Percentiles rank a stretch among this genome's conserved stretches.
phyloP scores from a whole-genome alignment of 2,797 vertebrate species.

The Lophotriccus pileatus region DNA sequence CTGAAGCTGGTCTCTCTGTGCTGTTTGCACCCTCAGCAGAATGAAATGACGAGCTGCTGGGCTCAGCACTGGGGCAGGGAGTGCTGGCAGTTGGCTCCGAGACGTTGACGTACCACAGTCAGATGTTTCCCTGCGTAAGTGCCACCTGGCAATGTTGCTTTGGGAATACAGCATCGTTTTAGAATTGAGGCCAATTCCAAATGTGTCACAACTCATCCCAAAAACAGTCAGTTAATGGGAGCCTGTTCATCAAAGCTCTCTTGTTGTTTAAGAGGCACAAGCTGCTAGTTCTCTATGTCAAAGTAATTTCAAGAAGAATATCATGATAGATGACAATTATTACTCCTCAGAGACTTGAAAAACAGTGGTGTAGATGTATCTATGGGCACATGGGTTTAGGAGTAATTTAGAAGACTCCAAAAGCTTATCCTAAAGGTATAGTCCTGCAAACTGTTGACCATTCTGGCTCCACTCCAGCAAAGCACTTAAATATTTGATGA shows the following conservation, averaged over 20 bases:
- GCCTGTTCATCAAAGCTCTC: neutral
- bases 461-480: conserved; percentile 25
- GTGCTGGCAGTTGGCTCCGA: neutral
- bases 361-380: neutral
- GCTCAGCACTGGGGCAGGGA: neutral
- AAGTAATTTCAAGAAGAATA: neutral
- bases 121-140: neutral
- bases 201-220: neutral
- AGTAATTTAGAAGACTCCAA: neutral
- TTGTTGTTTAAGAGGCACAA: neutral
- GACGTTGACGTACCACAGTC: neutral
- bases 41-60: fast-evolving
- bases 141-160: neutral
- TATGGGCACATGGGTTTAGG: neutral
- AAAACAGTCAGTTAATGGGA: neutral
- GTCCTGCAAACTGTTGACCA: neutral
- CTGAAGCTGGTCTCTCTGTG: neutral
- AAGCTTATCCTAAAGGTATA: conserved; percentile 12
- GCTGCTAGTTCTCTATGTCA: neutral
- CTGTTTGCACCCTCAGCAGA: neutral
- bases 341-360: neutral
- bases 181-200: neutral
- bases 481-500: conserved; percentile 30
- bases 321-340: neutral
- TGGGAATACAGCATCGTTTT: neutral